Evolutionary conservation across 2,797 vertebrate species (phyloP).

Genomic region (Ptychadena robeensis): DNA sequence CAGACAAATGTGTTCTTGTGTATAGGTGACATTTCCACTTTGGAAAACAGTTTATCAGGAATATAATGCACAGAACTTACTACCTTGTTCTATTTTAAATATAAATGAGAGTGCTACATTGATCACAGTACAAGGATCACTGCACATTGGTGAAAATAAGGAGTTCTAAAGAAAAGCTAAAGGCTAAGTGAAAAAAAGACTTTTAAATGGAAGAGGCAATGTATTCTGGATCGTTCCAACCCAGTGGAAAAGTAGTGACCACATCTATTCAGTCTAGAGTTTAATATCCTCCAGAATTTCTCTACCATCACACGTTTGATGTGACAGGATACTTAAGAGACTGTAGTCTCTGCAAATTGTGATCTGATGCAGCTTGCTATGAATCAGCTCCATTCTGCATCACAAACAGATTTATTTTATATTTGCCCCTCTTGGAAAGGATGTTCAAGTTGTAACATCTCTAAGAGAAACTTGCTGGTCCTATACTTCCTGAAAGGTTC

Average conservation of each 20-base stretch:
- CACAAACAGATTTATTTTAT: not conserved
- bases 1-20: no score
- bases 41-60: no score
- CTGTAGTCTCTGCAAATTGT: constrained; percentile 25
- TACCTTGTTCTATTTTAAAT: no score
- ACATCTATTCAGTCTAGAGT: constrained; percentile 25
- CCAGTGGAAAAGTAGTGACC: constrained; percentile 14
- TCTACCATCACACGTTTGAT: constrained; percentile 21
- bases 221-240: not conserved
- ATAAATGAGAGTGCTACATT: no score
- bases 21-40: no score
- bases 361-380: constrained; percentile 20
- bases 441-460: not conserved
- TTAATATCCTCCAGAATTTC: constrained; percentile 30
- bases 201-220: not conserved
- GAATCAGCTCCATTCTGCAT: constrained; percentile 1
- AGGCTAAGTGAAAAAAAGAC: no score
- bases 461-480: constrained; percentile 26
- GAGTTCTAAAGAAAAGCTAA: no score
- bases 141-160: no score
- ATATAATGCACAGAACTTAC: no score
- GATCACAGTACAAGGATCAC: no score
- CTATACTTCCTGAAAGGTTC: constrained; percentile 42
- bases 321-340: constrained; percentile 44
- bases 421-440: no score